These are phyloP conservation scores for Camelus bactrianus DNA, from an alignment of 2,113 vertebrate species.

Conservation along the genomic window DNA sequence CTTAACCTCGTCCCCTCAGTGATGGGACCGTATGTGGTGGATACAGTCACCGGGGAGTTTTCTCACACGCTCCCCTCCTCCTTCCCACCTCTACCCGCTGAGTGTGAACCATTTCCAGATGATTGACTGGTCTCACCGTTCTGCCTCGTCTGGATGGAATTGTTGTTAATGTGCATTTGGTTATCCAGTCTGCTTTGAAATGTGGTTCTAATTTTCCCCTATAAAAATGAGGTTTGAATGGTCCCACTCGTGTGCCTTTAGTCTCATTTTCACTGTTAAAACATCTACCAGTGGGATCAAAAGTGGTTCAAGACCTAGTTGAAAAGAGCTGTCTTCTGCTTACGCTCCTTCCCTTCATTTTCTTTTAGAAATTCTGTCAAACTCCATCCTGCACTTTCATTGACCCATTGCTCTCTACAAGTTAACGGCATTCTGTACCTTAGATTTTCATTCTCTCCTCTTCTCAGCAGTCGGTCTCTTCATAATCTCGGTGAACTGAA, in stretches of 20 bases:
- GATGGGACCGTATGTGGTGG: not conserved
- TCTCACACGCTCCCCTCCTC: not conserved
- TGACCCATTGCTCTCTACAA: conserved; percentile 23
- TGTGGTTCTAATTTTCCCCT: not conserved
- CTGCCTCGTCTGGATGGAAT: not conserved
- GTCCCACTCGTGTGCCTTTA: not conserved
- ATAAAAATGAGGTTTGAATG: not conserved
- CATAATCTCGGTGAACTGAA: not conserved
- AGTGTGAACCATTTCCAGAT: not conserved
- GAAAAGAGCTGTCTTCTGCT: not conserved
- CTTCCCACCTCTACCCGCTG: not conserved
- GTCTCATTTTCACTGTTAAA: conserved; percentile 15
- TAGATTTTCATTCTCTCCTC: conserved; percentile 22
- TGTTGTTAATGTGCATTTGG: not conserved
- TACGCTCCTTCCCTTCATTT: conserved; percentile 6
- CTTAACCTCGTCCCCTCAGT: not conserved
- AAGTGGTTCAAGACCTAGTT: not conserved
- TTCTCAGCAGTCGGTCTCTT: conserved; percentile 1
- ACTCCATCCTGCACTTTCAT: not conserved
- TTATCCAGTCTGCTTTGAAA: conserved; percentile 35
- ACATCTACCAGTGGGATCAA: not conserved
- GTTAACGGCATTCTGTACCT: not conserved
- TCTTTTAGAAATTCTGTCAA: conserved; percentile 20
- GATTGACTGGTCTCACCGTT: not conserved
- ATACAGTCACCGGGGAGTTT: not conserved